Base-by-base conservation (phyloP, 2,797 vertebrate species). In the Fratercula arctica region DNA sequence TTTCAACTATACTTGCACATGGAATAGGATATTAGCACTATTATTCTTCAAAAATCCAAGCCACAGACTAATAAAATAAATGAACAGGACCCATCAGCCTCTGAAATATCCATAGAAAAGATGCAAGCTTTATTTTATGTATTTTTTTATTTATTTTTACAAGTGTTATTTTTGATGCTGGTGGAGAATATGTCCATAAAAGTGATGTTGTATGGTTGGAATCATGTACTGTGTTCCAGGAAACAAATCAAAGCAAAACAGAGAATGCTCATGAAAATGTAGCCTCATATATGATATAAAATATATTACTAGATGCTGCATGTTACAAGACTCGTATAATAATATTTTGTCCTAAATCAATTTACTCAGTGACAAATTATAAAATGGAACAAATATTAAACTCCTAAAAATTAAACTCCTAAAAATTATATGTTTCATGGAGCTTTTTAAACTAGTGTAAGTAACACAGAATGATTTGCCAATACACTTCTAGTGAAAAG, bases 101-200 rank as follows among this genome's bases (percentile, higher is more conserved):
- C 79, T 92, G 82, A 95, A 95, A 97, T 96, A 90, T 87, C 90
- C 60, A 77, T 9, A 64, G 9, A 26, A 74, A 96, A 92, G 73
- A 60, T 84, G 18, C 17, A 89, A 77, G 16, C 4, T 87, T 50
- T 95, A 57, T 39, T 88, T 54, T n/a, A 50, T 43, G 9, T 37
- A 11, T 83, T 51, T 6, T 1, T 70, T 73, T 51, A 16, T 72
- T 26, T 46, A 15, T 80, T 94, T 93, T 57, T 95, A 70, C 26
- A 93, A 80, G 60, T 87, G 50, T 4, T 68, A 60, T 89, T 75
- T 81, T 95, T 92, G 46, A 54, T 85, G 25, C n/a, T 29, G 61
- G 89, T 95, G 84, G 95, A 82, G 57, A 94, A 79, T 82, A 79
- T 13, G 17, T 45, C 45, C 7, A 26, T 48, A 61, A 84, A 94